Evolutionary conservation across 2,797 vertebrate genomes (phyloP).

Genomic region (Micromesistius poutassou): DNA sequence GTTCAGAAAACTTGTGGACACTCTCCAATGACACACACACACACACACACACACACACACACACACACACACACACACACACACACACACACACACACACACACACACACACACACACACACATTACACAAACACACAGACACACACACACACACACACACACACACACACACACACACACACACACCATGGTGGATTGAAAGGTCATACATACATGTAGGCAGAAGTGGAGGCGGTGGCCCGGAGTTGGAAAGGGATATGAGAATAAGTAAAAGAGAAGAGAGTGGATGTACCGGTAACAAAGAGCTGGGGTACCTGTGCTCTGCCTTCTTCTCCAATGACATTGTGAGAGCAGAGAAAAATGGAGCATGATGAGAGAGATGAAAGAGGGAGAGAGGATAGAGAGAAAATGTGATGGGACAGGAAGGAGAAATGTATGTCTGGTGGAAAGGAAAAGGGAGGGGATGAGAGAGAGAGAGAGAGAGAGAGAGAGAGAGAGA

Average conservation of each 20-base stretch:
- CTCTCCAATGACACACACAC: background rate
- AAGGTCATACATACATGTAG: background rate
- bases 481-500: slow-evolving; percentile 6
- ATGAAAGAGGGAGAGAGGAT: background rate
- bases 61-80: background rate
- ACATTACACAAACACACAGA: too few relatives aligned
- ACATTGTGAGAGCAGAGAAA: background rate
- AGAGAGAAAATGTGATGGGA: background rate
- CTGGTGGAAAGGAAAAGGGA: slow-evolving; percentile 51
- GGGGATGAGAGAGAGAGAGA: slow-evolving; percentile 15
- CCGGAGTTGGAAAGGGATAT: background rate
- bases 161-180: too few relatives aligned
- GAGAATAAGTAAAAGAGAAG: background rate
- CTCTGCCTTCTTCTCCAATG: slow-evolving; percentile 52
- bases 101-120: slow-evolving; percentile 1
- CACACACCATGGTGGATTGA: background rate
- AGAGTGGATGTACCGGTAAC: background rate
- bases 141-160: too few relatives aligned
- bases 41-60: background rate
- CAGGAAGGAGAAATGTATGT: background rate
- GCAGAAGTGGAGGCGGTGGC: background rate
- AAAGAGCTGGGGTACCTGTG: background rate
- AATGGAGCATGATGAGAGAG: background rate
- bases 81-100: background rate
- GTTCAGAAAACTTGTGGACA: background rate